Base-by-base conservation (phyloP, 2,113 vertebrate genomes). In the Takifugu bimaculatus region DNA sequence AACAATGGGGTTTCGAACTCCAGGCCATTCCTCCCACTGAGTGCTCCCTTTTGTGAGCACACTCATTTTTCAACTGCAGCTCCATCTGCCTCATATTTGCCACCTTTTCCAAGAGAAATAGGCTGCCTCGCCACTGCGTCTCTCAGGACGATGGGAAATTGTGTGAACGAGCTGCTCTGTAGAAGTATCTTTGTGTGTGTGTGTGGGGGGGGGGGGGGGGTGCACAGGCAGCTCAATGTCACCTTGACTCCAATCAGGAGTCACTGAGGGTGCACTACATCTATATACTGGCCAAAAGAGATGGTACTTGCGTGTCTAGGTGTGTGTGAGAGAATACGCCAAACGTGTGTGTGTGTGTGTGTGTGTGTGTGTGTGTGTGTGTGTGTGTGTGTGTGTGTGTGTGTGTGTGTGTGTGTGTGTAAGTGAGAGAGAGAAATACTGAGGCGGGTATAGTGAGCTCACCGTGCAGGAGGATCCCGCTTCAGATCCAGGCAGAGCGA, bases 201-300 rank as follows among this genome's bases (percentile, higher is more conserved):
- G 63, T 54, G 47, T 27, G 48, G n/a, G n/a, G n/a, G n/a, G n/a
- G n/a, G n/a, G n/a, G n/a, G 56, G 49, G 52, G 50, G 26, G 56
- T 50, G 60, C 60, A 53, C 64, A 67, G 54, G 60, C 68, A 67
- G 68, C 65, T 69, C 82, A 90, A 85, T 87, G 87, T 88, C 88
- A 90, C 89, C 87, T 90, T 91, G 88, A 84, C 83, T 80, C 74
- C 77, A 80, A 82, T 87, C 74, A 78, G 77, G 73, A 80, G 78
- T 71, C 77, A 65, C 20, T 60, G 77, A 87, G 84, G 80, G 79
- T 70, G 73, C 72, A 68, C 75, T 47, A 73, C 86, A 87, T 90
- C 85, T 80, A 80, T 79, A 77, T 51, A 68, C 74, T 65, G 79
- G 85, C 82, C 77, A 75, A 73, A 77, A n/a, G 72, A 57, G 52